Evolutionary conservation across 2,888 invertebrate species (phyloP).

Genomic region (Schizotus pectinicornis): DNA sequence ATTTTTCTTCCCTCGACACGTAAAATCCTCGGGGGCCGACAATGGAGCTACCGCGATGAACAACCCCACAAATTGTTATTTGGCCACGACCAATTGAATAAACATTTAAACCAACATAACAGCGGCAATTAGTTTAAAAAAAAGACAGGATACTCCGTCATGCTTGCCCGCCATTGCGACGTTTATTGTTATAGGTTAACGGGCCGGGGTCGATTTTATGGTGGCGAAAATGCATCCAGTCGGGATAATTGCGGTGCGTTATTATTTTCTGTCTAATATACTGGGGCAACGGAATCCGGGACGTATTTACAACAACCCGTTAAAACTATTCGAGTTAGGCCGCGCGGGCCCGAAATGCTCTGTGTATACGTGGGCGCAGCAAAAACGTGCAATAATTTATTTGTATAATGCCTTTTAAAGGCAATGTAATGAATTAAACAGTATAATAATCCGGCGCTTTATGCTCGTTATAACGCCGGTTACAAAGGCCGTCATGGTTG

Average conservation of each 20-base stretch:
- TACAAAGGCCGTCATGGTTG: conserved; percentile 46
- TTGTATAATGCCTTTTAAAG: conserved; percentile 45
- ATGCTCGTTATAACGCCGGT: conserved; percentile 41
- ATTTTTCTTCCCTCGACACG: no score
- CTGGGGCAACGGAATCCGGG: conserved; percentile 5
- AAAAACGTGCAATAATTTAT: conserved; percentile 45
- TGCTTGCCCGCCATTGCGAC: neutral
- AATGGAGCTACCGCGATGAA: no score
- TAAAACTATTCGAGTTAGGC: conserved; percentile 25
- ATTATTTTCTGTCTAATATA: conserved; percentile 12
- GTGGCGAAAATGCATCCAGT: neutral
- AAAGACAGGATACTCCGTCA: conserved; percentile 2
- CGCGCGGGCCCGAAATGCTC: no score
- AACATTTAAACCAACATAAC: conserved; percentile 15
- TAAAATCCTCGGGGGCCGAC: no score
- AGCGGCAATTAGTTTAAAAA: conserved; percentile 4
- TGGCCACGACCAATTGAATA: conserved; percentile 24
- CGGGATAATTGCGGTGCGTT: conserved; percentile 5
- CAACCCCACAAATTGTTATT: conserved; percentile 20
- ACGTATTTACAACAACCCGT: conserved; percentile 34
- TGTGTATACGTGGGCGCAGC: conserved; percentile 13
- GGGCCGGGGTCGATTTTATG: conserved; percentile 1
- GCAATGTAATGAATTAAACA: conserved; percentile 44
- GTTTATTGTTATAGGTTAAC: conserved; percentile 8
- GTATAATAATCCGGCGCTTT: conserved; percentile 47